Evolutionary conservation across 2,113 vertebrate species (phyloP).

Genomic region (Solea senegalensis): DNA sequence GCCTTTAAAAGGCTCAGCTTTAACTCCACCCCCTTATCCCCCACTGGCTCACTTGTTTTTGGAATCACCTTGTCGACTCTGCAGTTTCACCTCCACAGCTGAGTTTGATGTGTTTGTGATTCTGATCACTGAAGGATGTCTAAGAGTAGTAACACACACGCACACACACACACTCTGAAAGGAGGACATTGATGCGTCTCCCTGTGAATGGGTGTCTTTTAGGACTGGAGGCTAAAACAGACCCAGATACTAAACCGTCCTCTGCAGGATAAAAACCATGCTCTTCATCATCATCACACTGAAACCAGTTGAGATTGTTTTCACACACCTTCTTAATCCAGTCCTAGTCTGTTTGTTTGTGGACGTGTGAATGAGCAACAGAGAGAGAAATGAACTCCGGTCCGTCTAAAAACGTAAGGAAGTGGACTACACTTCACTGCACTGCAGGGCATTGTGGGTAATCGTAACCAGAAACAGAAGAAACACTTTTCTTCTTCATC

Average conservation of each 20-base stretch:
- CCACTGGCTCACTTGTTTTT: slow-evolving; percentile 3
- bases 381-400: too few relatives aligned
- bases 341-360: too few relatives aligned
- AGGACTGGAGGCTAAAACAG: slow-evolving; percentile 64
- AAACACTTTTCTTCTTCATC: too few relatives aligned
- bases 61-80: not conserved
- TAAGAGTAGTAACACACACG: slow-evolving; percentile 24
- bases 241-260: slow-evolving; percentile 72
- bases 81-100: slow-evolving; percentile 9
- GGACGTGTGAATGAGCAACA: too few relatives aligned
- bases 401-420: too few relatives aligned
- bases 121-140: slow-evolving; percentile 72
- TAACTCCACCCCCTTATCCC: slow-evolving; percentile 38
- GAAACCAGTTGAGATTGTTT: not conserved
- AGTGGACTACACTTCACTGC: too few relatives aligned
- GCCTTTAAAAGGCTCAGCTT: slow-evolving; percentile 68
- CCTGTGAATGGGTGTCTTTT: slow-evolving; percentile 79
- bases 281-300: slow-evolving; percentile 29
- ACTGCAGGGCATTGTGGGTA: too few relatives aligned
- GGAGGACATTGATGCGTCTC: slow-evolving; percentile 76
- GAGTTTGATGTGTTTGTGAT: slow-evolving; percentile 69
- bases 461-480: too few relatives aligned
- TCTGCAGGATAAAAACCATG: slow-evolving; percentile 61
- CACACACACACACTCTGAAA: slow-evolving; percentile 74
- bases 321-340: too few relatives aligned